Evolutionary conservation across 2,113 vertebrate species (phyloP).

Genomic region (Rattus rattus): DNA sequence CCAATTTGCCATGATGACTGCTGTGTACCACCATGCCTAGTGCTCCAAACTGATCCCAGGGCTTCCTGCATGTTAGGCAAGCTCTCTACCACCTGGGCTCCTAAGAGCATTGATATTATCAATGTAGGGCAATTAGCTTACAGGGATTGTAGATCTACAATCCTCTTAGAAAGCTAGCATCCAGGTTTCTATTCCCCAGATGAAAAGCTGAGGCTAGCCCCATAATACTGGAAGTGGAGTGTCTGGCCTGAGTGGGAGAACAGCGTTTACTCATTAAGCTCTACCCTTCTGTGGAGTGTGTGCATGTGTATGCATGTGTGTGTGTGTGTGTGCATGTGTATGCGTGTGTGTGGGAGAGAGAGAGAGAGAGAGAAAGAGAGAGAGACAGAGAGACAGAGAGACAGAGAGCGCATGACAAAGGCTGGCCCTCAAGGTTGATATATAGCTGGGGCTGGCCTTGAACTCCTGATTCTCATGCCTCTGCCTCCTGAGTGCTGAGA

Average conservation of each 20-base stretch:
- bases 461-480: neutral
- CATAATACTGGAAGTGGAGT: neutral
- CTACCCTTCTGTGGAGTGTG: neutral
- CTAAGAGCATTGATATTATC: neutral
- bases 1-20: neutral
- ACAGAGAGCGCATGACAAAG: neutral
- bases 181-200: neutral
- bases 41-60: neutral
- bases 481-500: neutral
- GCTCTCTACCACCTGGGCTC: neutral
- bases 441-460: neutral
- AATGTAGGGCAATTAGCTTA: neutral
- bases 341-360: no score
- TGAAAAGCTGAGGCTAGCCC: neutral
- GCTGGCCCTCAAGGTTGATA: neutral
- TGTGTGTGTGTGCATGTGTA: no score
- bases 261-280: neutral
- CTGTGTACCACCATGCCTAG: neutral
- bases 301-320: neutral
- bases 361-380: neutral
- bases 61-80: neutral
- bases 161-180: neutral
- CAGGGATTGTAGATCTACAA: no score
- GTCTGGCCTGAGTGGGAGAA: neutral
- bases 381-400: no score